Base-by-base conservation (phyloP, 2,113 vertebrate species). In the Petromus typicus region DNA sequence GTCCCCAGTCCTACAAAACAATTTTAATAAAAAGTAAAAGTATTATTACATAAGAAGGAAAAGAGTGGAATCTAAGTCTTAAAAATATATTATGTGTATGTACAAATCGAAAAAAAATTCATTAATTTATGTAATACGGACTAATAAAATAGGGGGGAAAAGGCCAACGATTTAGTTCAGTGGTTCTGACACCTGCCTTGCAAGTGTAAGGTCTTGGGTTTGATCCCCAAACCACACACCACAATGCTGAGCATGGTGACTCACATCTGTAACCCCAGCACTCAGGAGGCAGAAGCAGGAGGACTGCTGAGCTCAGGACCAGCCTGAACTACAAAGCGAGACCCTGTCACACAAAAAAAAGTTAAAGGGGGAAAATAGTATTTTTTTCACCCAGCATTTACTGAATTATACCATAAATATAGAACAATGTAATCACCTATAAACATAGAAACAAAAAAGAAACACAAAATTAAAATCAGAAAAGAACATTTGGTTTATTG, bases 331-430 rank as follows among this genome's bases (percentile, higher is more conserved):
- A n/a, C n/a, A n/a, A n/a, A n/a, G n/a, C n/a, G n/a, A n/a, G n/a
- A n/a, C n/a, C n/a, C n/a, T n/a, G n/a, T n/a, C n/a, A n/a, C n/a
- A n/a, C n/a, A n/a, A n/a, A n/a, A n/a, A n/a, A n/a, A n/a, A n/a
- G n/a, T n/a, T n/a, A n/a, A n/a, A n/a, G n/a, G 34, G n/a, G 17
- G 22, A 71, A 40, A 40, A 86, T 3, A 76, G 13, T 91, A 83
- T n/a, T 66, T 43, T 90, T 84, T 80, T 83, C 69, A 94, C 37
- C 34, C 90, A 67, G 56, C 67, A 94, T 85, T 40, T 90, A 94
- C 43, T 76, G 22, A 85, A 84, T 57, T 71, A 66, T 16, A 88
- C 20, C 67, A 71, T 7, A 66, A 90, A 63, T 79, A 63, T 9
- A 93, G 23, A 43, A 90, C 89, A 89, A 86, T 57, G 18, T 51